Evolutionary conservation across 2,888 invertebrate genomes (phyloP).

Genomic region (Drosophila hamatofila): DNA sequence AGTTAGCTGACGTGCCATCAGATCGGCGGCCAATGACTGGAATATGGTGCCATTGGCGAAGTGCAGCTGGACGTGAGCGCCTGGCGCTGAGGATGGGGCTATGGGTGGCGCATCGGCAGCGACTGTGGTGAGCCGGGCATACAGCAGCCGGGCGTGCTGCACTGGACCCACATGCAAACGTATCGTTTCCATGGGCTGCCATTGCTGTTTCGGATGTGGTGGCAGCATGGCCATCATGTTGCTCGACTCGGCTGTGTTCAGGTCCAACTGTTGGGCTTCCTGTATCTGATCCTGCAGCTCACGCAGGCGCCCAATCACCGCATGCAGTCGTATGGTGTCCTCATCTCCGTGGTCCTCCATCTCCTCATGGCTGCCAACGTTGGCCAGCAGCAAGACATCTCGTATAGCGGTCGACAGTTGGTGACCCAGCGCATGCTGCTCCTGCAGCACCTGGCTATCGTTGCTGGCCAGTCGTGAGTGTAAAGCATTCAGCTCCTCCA

Average conservation of each 20-base stretch:
- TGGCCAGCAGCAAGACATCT: slow-evolving; percentile 71
- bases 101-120: slow-evolving; percentile 65
- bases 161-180: slow-evolving; percentile 55
- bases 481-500: slow-evolving; percentile 70
- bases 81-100: slow-evolving; percentile 55
- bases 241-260: slow-evolving; percentile 19
- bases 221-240: slow-evolving; percentile 14
- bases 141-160: slow-evolving; percentile 29
- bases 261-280: slow-evolving; percentile 10
- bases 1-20: slow-evolving; percentile 86
- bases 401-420: slow-evolving; percentile 59
- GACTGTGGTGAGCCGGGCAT: slow-evolving; percentile 65
- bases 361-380: slow-evolving; percentile 16
- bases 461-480: slow-evolving; percentile 46
- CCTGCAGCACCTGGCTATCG: slow-evolving; percentile 51
- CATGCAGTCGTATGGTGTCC: slow-evolving; percentile 51
- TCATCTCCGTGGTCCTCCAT: slow-evolving; percentile 25
- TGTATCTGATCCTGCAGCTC: slow-evolving; percentile 58
- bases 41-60: slow-evolving; percentile 85
- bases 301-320: slow-evolving; percentile 69
- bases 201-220: background rate
- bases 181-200: slow-evolving; percentile 49
- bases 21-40: slow-evolving; percentile 86
- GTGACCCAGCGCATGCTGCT: slow-evolving; percentile 13
- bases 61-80: slow-evolving; percentile 82